phyloP scores from a whole-genome alignment of 2,113 vertebrate genomes.

The Strigops habroptila region DNA sequence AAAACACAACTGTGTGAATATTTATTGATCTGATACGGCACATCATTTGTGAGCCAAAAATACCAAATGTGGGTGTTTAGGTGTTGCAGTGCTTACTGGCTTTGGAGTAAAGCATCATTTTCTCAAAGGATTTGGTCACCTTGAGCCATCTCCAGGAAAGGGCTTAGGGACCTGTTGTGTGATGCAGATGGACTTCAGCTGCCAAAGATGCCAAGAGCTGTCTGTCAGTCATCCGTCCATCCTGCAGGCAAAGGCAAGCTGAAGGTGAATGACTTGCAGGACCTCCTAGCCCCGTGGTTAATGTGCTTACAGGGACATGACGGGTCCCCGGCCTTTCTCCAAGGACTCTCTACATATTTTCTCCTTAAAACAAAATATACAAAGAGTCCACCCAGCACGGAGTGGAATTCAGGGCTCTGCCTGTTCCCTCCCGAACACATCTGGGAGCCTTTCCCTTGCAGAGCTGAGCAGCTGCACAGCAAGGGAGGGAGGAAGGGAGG shows the following conservation, averaged over 20 bases:
- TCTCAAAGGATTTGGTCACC: background rate
- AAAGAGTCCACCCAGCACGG: constrained; percentile 1
- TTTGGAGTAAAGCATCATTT: background rate
- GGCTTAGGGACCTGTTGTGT: background rate
- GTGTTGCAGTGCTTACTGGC: fast-evolving
- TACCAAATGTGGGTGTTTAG: background rate
- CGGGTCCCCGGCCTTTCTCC: background rate
- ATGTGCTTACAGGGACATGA: background rate
- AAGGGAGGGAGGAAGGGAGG: background rate
- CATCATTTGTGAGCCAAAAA: background rate
- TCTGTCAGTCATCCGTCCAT: background rate
- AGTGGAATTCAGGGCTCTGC: constrained; percentile 50
- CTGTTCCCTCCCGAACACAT: constrained; percentile 11
- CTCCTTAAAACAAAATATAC: constrained; percentile 54
- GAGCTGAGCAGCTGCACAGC: constrained; percentile 20
- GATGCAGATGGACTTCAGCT: background rate
- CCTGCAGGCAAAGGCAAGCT: background rate
- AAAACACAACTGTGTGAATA: background rate
- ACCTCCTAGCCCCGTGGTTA: background rate
- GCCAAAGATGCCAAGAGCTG: background rate
- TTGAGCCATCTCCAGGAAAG: background rate
- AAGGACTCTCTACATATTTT: constrained; percentile 30
- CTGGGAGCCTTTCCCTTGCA: constrained; percentile 57
- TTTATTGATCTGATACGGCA: background rate
- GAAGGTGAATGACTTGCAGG: background rate